Conservation (phyloP, 2,797 vertebrate genomes). For the Staurois parvus region DNA sequence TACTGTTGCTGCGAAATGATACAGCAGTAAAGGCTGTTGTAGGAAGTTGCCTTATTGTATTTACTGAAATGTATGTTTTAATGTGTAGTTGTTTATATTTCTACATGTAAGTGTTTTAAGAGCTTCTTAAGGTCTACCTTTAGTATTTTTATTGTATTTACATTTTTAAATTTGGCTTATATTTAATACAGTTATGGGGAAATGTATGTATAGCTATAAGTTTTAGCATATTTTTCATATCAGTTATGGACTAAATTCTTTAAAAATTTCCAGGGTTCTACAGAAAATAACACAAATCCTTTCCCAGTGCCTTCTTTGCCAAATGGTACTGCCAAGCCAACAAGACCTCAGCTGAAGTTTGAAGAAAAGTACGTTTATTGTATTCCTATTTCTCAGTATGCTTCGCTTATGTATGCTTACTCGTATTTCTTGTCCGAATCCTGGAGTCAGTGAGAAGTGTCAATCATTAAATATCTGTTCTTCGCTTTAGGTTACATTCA, state of each 20-base stretch:
- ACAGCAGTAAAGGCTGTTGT: background rate
- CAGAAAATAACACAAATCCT: conserved; percentile 70
- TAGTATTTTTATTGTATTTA: background rate
- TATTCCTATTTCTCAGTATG: conserved; percentile 20
- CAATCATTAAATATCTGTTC: background rate
- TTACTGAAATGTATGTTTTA: background rate
- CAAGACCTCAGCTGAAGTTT: conserved; percentile 78
- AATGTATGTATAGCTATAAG: background rate
- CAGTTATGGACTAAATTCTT: conserved; percentile 17
- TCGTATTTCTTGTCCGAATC: background rate
- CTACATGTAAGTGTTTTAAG: background rate
- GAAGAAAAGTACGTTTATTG: conserved; percentile 66
- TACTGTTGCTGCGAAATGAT: background rate
- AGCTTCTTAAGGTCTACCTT: background rate
- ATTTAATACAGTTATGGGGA: background rate
- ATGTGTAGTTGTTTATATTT: too few species aligned
- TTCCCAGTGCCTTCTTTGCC: conserved; percentile 78
- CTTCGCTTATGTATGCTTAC: background rate
- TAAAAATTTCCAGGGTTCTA: conserved; percentile 73
- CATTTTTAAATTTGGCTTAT: background rate
- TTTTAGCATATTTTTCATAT: conserved; percentile 8
- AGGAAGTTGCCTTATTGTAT: background rate
- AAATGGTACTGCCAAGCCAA: conserved; percentile 74
- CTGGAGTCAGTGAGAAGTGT: background rate
- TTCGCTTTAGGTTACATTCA: conserved; percentile 77